These are phyloP conservation scores for Rhipidura dahli DNA, from an alignment of 2,113 vertebrate species.

Conservation along the genomic window DNA sequence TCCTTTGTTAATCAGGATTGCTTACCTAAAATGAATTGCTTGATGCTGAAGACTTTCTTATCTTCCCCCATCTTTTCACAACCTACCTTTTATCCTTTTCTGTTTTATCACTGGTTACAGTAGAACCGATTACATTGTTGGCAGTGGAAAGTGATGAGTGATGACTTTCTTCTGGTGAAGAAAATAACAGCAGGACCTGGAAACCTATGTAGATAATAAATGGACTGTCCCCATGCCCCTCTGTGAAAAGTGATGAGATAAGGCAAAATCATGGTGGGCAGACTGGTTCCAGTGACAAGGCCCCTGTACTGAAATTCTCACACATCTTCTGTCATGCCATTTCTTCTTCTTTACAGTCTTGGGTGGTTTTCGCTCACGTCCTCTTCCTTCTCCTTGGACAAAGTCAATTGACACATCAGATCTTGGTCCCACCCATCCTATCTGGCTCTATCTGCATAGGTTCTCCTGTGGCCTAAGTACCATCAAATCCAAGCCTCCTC, in stretches of 20 bases:
- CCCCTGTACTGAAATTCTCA: neutral
- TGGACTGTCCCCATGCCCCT: neutral
- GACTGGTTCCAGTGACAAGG: neutral
- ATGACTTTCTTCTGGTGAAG: neutral
- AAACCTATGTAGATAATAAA: neutral
- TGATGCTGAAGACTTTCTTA: conserved; percentile 4
- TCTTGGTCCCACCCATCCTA: neutral
- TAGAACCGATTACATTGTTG: neutral
- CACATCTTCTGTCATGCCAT: neutral
- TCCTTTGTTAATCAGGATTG: neutral
- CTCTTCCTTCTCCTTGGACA: neutral
- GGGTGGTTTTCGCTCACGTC: neutral
- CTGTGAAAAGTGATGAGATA: neutral
- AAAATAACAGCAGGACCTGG: neutral
- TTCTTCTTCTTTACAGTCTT: neutral
- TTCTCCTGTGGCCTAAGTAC: neutral
- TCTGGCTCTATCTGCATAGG: neutral
- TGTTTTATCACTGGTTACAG: conserved; percentile 24
- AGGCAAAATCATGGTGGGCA: neutral
- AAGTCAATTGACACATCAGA: neutral
- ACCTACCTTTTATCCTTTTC: neutral
- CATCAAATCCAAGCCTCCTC: neutral
- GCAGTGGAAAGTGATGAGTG: neutral
- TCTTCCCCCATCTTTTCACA: neutral
- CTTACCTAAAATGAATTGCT: conserved; percentile 23